Conservation (phyloP, 1,140 invertebrate genomes). For the Drosophila yakuba region DNA sequence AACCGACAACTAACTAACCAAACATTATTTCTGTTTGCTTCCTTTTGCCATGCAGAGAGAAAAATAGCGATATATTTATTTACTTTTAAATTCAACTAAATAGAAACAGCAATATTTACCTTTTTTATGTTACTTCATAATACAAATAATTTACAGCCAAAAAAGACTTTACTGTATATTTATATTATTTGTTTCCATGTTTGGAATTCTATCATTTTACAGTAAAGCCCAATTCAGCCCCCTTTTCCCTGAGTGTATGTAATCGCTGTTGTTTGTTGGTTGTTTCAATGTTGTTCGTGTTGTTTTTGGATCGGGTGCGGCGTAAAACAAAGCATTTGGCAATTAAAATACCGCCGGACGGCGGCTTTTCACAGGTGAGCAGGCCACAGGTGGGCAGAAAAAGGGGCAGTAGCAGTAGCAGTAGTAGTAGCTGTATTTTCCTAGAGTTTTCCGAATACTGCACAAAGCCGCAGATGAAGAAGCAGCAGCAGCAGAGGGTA, state of each 20-base stretch:
- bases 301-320: slow-evolving; percentile 33
- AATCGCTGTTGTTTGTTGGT: slow-evolving; percentile 43
- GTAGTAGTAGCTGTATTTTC: slow-evolving; percentile 1
- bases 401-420: too few species aligned
- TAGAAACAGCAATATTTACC: too few species aligned
- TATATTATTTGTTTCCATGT: too few species aligned
- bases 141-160: too few species aligned
- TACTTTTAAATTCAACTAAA: too few species aligned
- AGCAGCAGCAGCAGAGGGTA: background rate
- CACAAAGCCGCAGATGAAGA: slow-evolving; percentile 3
- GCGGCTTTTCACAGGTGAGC: slow-evolving; percentile 28
- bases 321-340: slow-evolving; percentile 61
- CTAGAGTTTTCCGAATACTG: background rate
- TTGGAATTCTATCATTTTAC: too few species aligned
- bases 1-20: slow-evolving; percentile 31
- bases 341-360: slow-evolving; percentile 65
- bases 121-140: too few species aligned
- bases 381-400: slow-evolving; percentile 21
- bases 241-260: slow-evolving; percentile 15
- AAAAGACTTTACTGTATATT: too few species aligned
- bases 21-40: slow-evolving; percentile 29
- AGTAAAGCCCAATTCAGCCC: background rate
- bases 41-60: background rate
- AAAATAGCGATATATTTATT: background rate
- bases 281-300: slow-evolving; percentile 9